Evolutionary conservation across 2,113 vertebrate genomes (phyloP).

Genomic region (Aptenodytes patagonicus): DNA sequence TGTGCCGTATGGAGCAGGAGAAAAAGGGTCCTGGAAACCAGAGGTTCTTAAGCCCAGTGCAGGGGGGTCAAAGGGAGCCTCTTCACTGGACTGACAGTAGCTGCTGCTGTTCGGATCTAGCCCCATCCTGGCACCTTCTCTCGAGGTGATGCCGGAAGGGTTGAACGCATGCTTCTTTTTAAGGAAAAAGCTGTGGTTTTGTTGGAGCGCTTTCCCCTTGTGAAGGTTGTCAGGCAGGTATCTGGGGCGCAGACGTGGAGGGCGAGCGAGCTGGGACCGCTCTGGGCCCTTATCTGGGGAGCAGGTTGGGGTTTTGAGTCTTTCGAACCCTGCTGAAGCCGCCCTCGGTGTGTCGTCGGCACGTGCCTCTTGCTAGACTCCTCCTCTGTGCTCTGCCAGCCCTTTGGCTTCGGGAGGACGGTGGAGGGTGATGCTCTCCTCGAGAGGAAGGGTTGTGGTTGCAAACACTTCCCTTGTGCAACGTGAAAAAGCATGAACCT

Average conservation of each 20-base stretch:
- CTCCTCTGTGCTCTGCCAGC: not conserved
- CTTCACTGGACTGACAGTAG: not conserved
- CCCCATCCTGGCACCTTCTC: not conserved
- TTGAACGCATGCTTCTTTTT: too few relatives aligned
- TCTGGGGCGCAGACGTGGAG: too few relatives aligned
- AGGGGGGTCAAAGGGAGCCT: not conserved
- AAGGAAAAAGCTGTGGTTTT: not conserved
- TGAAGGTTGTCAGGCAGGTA: too few relatives aligned
- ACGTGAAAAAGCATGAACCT: not conserved
- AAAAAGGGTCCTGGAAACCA: not conserved
- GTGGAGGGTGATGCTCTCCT: not conserved
- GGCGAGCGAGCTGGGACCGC: too few relatives aligned
- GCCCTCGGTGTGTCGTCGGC: rapidly evolving
- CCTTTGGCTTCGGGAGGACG: not conserved
- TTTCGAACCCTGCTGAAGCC: not conserved
- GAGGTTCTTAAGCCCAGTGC: too few relatives aligned
- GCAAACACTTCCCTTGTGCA: too few relatives aligned
- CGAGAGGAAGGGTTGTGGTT: not conserved
- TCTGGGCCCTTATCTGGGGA: not conserved
- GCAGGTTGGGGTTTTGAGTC: not conserved
- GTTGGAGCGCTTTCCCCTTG: not conserved
- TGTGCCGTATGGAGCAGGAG: not conserved
- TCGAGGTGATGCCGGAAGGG: not conserved
- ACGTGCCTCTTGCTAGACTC: not conserved
- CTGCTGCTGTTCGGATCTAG: not conserved